phyloP scores from a whole-genome alignment of 2,113 vertebrate species.

The Varanus komodoensis region DNA sequence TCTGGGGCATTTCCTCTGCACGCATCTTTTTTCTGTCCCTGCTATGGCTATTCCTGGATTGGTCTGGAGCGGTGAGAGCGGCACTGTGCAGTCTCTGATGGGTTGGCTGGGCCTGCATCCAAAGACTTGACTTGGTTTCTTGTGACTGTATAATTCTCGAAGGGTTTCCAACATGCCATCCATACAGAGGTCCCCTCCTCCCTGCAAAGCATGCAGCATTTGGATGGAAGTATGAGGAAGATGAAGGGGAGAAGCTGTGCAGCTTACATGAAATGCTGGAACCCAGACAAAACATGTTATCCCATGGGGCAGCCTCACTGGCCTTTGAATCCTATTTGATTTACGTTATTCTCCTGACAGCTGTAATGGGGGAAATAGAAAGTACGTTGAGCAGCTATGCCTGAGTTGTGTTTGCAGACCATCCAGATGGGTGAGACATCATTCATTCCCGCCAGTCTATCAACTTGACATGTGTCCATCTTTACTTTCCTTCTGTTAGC shows the following conservation, averaged over 20 bases:
- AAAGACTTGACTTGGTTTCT: background rate
- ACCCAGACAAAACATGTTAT: background rate
- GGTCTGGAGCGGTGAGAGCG: fast-evolving
- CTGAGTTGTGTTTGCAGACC: background rate
- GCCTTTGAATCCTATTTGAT: background rate
- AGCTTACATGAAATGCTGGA: background rate
- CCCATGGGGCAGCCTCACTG: background rate
- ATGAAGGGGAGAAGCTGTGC: background rate
- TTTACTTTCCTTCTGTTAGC: background rate
- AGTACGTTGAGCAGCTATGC: background rate
- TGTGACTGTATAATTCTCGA: conserved; percentile 59
- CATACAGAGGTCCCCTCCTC: background rate
- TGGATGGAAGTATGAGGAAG: background rate
- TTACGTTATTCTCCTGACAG: background rate
- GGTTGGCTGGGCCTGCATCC: background rate
- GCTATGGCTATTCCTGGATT: background rate
- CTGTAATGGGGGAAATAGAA: background rate
- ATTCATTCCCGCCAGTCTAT: background rate
- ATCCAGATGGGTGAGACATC: background rate
- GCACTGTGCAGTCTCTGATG: fast-evolving
- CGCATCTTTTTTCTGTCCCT: background rate
- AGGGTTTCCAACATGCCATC: conserved; percentile 4
- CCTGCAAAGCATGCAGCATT: background rate
- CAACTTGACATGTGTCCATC: background rate
- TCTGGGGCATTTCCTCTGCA: background rate